A percentile compares a stretch with the other conserved stretches of the same genome.
These are phyloP conservation scores for Acleris cristana DNA, from an alignment of 2,888 invertebrate genomes.

Conservation along the genomic window DNA sequence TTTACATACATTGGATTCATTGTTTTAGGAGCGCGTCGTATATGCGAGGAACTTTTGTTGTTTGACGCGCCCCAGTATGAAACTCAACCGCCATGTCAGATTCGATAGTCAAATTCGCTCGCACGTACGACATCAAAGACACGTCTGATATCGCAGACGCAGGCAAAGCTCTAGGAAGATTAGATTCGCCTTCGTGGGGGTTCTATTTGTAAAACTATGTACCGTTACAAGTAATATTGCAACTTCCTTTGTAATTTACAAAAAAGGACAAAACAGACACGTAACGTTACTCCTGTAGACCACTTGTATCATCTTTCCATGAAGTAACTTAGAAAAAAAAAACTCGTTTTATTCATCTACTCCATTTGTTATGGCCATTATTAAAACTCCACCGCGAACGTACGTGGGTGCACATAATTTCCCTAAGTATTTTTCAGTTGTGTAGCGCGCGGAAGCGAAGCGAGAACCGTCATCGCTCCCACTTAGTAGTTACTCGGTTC, in stretches of 20 bases:
- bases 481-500: constrained; percentile 75
- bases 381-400: constrained; percentile 18
- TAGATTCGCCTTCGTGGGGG: constrained; percentile 15
- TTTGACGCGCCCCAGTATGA: constrained; percentile 61
- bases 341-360: neutral
- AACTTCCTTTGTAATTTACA: neutral
- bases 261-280: neutral
- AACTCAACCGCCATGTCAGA: constrained; percentile 57
- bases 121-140: constrained; percentile 29
- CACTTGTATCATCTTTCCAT: too few species aligned
- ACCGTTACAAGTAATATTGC: neutral
- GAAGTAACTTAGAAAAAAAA: too few species aligned
- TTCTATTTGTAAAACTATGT: constrained; percentile 5
- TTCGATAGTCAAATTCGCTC: constrained; percentile 31
- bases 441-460: constrained; percentile 52
- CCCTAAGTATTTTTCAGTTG: constrained; percentile 64
- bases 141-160: constrained; percentile 17
- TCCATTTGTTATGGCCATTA: constrained; percentile 4
- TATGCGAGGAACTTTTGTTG: constrained; percentile 76
- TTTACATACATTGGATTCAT: constrained; percentile 81
- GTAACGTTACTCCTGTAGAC: neutral
- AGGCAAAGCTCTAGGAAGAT: constrained; percentile 15
- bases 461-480: constrained; percentile 66
- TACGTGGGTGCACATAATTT: constrained; percentile 69
- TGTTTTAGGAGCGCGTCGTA: constrained; percentile 75